A percentile compares a stretch with the other conserved stretches of the same genome.
Evolutionary conservation across 2,888 invertebrate genomes (phyloP).

Genomic region (Gastracanthus pulcherrimus): DNA sequence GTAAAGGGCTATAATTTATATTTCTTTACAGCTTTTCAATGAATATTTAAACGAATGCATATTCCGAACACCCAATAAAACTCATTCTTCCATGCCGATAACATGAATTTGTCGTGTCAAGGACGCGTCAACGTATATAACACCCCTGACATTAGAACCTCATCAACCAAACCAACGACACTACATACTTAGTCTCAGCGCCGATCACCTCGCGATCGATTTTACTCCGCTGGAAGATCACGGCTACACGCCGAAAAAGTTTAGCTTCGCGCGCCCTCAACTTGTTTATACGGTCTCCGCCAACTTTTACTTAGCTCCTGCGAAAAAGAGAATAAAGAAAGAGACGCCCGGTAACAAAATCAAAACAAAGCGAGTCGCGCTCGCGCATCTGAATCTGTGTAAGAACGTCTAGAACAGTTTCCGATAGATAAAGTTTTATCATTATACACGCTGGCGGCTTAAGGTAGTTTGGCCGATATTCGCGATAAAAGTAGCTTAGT

Average conservation of each 20-base stretch:
- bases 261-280: background rate
- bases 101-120: background rate
- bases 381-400: slow-evolving; percentile 22
- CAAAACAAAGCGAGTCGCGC: background rate
- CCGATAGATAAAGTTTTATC: slow-evolving; percentile 33
- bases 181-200: too few species aligned
- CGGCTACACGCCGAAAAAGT: background rate
- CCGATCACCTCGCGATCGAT: background rate
- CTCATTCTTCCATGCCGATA: background rate
- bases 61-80: background rate
- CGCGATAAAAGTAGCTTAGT: too few species aligned
- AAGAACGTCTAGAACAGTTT: background rate
- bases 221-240: background rate
- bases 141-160: background rate
- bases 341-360: background rate
- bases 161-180: background rate
- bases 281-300: background rate
- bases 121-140: background rate
- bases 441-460: background rate
- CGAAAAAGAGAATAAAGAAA: background rate
- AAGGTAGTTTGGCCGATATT: too few species aligned
- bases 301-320: background rate
- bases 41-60: background rate
- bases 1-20: too few species aligned
- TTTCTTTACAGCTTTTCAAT: too few species aligned